Conservation (phyloP, 2,797 vertebrate genomes). For the Geotria australis region DNA sequence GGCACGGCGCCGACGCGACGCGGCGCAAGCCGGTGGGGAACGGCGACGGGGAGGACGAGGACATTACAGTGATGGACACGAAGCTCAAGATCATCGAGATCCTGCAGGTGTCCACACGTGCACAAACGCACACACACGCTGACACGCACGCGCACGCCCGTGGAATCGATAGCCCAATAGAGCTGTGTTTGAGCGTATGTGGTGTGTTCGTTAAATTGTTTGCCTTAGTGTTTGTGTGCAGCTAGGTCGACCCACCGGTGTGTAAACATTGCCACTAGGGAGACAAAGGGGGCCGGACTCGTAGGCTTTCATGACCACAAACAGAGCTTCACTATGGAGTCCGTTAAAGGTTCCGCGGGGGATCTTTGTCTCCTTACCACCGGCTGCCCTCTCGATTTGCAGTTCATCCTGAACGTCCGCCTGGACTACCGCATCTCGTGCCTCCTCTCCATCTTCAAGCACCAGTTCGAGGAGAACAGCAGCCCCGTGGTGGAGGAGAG, state of each 20-base stretch:
- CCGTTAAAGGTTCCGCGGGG: not conserved
- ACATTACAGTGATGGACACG: constrained; percentile 89
- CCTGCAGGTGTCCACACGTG: constrained; percentile 27
- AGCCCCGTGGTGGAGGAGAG: too few species aligned
- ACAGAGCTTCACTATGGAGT: not conserved
- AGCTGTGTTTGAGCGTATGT: too few species aligned
- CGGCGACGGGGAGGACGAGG: constrained; percentile 39
- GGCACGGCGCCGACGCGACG: constrained; percentile 15
- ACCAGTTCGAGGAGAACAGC: constrained; percentile 54
- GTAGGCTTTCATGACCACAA: too few species aligned
- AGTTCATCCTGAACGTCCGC: constrained; percentile 56
- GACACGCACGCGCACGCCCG: too few species aligned
- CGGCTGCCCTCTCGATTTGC: not conserved
- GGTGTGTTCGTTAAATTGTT: too few species aligned
- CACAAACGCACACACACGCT: too few species aligned
- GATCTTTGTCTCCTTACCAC: not conserved
- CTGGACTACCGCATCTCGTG: constrained; percentile 82
- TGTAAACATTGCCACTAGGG: too few species aligned
- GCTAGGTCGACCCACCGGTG: too few species aligned
- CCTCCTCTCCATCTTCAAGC: constrained; percentile 88
- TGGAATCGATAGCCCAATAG: too few species aligned
- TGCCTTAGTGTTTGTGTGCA: too few species aligned
- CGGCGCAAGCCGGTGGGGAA: constrained; percentile 23
- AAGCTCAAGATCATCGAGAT: constrained; percentile 93
- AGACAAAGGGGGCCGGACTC: too few species aligned